Base-by-base conservation (phyloP, 2,113 vertebrate genomes). In the Rhinichthys klamathensis region DNA sequence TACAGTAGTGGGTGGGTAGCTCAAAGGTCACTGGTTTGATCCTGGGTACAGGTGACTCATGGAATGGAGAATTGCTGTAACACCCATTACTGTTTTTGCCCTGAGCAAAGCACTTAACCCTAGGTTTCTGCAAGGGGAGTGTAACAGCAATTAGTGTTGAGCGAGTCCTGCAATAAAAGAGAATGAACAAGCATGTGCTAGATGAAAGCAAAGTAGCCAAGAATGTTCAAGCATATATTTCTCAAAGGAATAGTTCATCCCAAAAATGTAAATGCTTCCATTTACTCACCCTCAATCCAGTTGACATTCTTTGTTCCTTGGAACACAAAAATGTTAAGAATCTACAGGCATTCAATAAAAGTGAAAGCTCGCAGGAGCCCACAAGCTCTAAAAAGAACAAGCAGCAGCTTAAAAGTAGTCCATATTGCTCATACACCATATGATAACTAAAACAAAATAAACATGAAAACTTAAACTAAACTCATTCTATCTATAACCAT, bases 31-130 rank as follows among this genome's bases (percentile, higher is more conserved):
- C 35, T 5, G n/a, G 15, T 18, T 63, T 80, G 58, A 27, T 44
- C 58, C 77, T 80, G 77, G 58, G 78, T 41, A 41, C 23, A 80
- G 38, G n/a, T 65, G n/a, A 65, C n/a, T 25, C 78, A 11, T 63
- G n/a, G 15, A 44, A 25, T 18, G 38, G 15, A 63, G 58, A 4
- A 10, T 30, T 27, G 38, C 38, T 80, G 35, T 63, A 13, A 63
- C 2, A 38, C 58, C n/a, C 3, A 2, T 63, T 16, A 30, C 7
- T 1, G 15, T 63, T 80, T 63, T 60, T 23, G 21, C 10, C 32
- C 13, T 78, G 2, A 13, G 25, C 54, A 63, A 38, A 78, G 18
- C 5, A 7, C 51, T 58, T 80, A 63, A 63, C 77, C 38, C 15
- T 44, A 80, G 15, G 35, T 80, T 7, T 0, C 58, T 63, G 46